Evolutionary conservation across 2,888 invertebrate species (phyloP).

Genomic region (Philereme transversata): DNA sequence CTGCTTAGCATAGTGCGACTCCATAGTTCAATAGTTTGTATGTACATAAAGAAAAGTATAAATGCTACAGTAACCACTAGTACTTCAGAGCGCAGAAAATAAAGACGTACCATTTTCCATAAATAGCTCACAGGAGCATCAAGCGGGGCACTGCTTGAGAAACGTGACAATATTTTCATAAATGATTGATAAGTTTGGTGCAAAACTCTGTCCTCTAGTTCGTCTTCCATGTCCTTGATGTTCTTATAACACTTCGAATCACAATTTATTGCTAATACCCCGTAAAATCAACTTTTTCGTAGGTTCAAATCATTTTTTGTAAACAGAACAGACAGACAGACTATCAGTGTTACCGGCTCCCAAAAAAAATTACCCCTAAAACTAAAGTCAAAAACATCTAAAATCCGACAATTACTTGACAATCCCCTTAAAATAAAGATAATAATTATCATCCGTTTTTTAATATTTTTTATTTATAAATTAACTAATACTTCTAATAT

Average conservation of each 20-base stretch:
- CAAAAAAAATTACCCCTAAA: too few relatives aligned
- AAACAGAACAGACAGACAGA: constrained; percentile 11
- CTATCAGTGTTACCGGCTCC: not conserved
- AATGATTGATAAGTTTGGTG: constrained; percentile 94
- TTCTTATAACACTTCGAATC: constrained; percentile 1
- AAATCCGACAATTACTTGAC: too few relatives aligned
- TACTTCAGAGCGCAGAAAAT: constrained; percentile 92
- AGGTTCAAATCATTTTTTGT: constrained; percentile 14
- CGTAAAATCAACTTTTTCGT: constrained; percentile 12
- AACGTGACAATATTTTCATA: constrained; percentile 92
- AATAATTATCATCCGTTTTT: too few relatives aligned
- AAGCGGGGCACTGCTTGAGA: constrained; percentile 90
- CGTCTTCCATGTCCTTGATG: constrained; percentile 92
- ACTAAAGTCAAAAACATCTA: too few relatives aligned
- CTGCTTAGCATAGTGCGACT: constrained; percentile 89
- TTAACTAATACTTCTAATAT: too few relatives aligned
- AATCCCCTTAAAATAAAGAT: too few relatives aligned
- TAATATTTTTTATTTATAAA: too few relatives aligned
- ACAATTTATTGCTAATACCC: constrained; percentile 10
- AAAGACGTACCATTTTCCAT: constrained; percentile 91
- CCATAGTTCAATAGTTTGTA: constrained; percentile 93
- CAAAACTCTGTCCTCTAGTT: constrained; percentile 93
- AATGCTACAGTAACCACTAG: constrained; percentile 88
- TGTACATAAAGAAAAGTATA: constrained; percentile 89
- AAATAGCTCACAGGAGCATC: constrained; percentile 90